Conservation (phyloP, 2,888 invertebrate genomes). For the Macrophya annulata region DNA sequence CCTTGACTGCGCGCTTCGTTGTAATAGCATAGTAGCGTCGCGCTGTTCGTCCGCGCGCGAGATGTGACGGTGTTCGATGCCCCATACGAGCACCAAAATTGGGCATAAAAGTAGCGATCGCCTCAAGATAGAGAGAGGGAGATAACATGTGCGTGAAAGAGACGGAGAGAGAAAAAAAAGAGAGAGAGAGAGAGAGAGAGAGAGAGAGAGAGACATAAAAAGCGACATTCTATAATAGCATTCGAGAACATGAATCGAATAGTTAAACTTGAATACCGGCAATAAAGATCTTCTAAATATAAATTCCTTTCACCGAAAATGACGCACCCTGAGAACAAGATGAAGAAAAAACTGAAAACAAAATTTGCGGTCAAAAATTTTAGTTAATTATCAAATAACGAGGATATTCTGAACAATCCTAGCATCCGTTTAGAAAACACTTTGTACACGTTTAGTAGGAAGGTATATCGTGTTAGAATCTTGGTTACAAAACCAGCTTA, state of each 20-base stretch:
- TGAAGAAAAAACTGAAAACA: no score
- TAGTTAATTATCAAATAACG: background rate
- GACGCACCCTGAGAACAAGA: background rate
- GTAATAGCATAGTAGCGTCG: constrained; percentile 51
- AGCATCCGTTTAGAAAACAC: background rate
- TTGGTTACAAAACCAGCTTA: background rate
- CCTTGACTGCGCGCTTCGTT: constrained; percentile 53
- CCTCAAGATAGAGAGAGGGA: constrained; percentile 19
- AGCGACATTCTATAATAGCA: constrained; percentile 28
- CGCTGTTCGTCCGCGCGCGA: constrained; percentile 24
- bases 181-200: background rate
- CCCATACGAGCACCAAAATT: constrained; percentile 52
- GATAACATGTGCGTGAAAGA: background rate
- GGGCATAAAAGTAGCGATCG: constrained; percentile 53
- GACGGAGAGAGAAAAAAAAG: background rate
- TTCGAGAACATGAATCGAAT: constrained; percentile 36
- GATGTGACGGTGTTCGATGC: constrained; percentile 33
- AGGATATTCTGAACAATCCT: constrained; percentile 30
- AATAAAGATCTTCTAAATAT: constrained; percentile 24
- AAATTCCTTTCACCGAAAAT: constrained; percentile 9
- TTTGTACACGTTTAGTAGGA: background rate
- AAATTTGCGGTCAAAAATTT: background rate
- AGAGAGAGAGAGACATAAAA: background rate
- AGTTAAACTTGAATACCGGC: constrained; percentile 8
- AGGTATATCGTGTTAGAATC: background rate